Conservation (phyloP, 2,888 invertebrate species). For the Melieria picta region DNA sequence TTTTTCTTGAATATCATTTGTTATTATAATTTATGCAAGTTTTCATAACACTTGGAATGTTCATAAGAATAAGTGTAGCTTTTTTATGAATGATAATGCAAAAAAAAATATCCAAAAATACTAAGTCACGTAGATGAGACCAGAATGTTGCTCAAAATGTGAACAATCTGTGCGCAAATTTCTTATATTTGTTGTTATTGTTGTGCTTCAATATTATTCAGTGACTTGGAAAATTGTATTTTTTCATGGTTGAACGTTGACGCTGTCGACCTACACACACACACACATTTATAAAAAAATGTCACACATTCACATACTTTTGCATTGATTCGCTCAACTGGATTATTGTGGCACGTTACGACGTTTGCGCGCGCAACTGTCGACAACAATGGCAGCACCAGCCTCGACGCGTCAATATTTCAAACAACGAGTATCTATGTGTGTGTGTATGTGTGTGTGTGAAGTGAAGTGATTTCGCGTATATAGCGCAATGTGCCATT, state of each 20-base stretch:
- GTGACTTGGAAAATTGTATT: constrained; percentile 57
- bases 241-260: constrained; percentile 17
- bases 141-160: no score
- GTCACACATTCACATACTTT: no score
- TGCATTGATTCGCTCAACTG: no score
- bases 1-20: no score
- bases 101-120: background rate
- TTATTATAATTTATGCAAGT: no score
- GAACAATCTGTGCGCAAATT: no score
- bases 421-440: background rate
- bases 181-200: no score
- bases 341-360: no score
- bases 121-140: background rate
- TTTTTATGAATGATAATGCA: background rate
- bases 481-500: constrained; percentile 25
- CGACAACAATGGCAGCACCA: background rate
- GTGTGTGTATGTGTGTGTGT: background rate
- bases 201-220: constrained; percentile 45
- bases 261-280: background rate
- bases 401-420: background rate
- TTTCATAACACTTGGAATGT: no score
- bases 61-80: no score
- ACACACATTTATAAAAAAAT: no score
- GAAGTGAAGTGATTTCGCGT: background rate
- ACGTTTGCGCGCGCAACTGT: background rate